A percentile compares a stretch with the other conserved stretches of the same genome.
Evolutionary conservation across 2,797 vertebrate genomes (phyloP).

Genomic region (Hemitrygon akajei): DNA sequence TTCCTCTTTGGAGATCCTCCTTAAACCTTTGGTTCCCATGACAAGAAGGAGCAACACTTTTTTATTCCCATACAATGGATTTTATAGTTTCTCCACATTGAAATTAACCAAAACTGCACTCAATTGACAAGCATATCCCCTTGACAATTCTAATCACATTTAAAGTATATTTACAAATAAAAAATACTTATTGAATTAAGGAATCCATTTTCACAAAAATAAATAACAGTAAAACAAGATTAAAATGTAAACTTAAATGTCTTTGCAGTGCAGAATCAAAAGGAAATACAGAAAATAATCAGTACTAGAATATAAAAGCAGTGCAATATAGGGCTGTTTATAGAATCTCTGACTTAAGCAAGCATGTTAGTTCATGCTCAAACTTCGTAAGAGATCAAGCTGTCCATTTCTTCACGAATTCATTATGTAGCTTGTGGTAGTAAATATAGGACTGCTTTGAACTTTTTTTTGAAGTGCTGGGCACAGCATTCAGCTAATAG

Average conservation of each 20-base stretch:
- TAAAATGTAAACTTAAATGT: not conserved
- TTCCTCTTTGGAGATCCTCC: not conserved
- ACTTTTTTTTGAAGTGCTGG: not conserved
- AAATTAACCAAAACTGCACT: not conserved
- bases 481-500: not conserved
- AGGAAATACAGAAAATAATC: not conserved
- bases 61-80: constrained; percentile 23
- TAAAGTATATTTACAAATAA: constrained; percentile 10
- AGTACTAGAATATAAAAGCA: not conserved
- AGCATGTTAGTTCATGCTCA: not conserved
- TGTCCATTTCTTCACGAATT: not conserved
- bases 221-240: not conserved
- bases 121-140: not conserved
- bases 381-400: not conserved
- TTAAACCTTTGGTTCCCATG: not conserved
- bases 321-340: not conserved
- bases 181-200: constrained; percentile 6
- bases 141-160: not conserved
- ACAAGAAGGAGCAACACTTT: too few species aligned
- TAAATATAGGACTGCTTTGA: not conserved
- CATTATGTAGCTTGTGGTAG: not conserved
- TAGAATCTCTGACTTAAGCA: not conserved
- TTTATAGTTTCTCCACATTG: not conserved
- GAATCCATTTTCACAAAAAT: not conserved
- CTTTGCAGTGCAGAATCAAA: not conserved